Evolutionary conservation across 2,888 invertebrate genomes (phyloP).

Genomic region (Drosophila mimetica): DNA sequence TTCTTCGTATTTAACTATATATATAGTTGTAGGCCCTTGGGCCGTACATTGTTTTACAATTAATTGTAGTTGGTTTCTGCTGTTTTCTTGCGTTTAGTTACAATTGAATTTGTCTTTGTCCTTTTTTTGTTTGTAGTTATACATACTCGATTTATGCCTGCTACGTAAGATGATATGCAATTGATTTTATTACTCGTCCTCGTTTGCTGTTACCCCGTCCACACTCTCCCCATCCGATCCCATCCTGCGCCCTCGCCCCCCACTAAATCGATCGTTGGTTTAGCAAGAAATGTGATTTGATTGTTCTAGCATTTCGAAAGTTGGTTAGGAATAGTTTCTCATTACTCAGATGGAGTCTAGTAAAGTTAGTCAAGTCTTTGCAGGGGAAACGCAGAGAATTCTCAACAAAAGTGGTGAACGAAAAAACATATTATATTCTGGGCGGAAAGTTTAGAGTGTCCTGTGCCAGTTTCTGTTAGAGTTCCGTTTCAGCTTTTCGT

Average conservation of each 20-base stretch:
- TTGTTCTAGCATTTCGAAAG: conserved; percentile 79
- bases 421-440: conserved; percentile 50
- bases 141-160: conserved; percentile 46
- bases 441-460: conserved; percentile 75
- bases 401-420: conserved; percentile 25
- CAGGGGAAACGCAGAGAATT: conserved; percentile 63
- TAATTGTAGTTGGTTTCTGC: conserved; percentile 60
- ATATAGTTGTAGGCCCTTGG: conserved; percentile 44
- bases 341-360: conserved; percentile 34
- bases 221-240: conserved; percentile 26
- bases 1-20: conserved; percentile 31
- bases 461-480: conserved; percentile 35
- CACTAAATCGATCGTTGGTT: conserved; percentile 33
- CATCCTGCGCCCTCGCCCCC: conserved; percentile 35
- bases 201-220: conserved; percentile 22
- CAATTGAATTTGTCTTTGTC: conserved; percentile 55
- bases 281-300: conserved; percentile 77
- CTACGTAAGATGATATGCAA: conserved; percentile 83
- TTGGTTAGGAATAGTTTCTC: conserved; percentile 59
- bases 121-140: conserved; percentile 40
- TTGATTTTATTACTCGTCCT: conserved; percentile 71
- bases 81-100: conserved; percentile 57
- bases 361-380: conserved; percentile 50
- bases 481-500: conserved; percentile 17
- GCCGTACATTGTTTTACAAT: conserved; percentile 57